These are phyloP conservation scores for Caenorhabditis sp. DNA, from an alignment of 2,888 invertebrate species.

Conservation along the genomic window DNA sequence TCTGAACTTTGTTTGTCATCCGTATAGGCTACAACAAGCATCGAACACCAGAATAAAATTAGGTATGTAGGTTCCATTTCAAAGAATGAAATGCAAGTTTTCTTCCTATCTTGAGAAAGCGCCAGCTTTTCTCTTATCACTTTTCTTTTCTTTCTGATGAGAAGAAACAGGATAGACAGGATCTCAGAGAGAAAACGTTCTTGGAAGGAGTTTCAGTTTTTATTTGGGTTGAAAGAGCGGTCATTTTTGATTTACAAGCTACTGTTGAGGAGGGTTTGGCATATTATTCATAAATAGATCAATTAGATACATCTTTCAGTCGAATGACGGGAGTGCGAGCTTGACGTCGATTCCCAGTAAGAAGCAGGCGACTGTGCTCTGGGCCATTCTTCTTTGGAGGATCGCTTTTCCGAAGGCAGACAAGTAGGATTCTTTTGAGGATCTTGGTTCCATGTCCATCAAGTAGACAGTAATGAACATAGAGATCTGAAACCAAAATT, in stretches of 20 bases:
- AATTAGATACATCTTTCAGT: slow-evolving; percentile 45
- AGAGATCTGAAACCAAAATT: slow-evolving; percentile 81
- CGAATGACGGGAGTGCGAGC: slow-evolving; percentile 73
- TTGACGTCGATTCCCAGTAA: slow-evolving; percentile 82
- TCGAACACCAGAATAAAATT: slow-evolving; percentile 8
- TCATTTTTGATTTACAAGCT: slow-evolving; percentile 55
- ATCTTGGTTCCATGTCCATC: slow-evolving; percentile 82
- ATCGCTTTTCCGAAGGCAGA: slow-evolving; percentile 83
- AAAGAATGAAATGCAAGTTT: slow-evolving; percentile 35
- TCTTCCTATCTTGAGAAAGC: slow-evolving; percentile 22
- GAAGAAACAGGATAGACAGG: slow-evolving; percentile 50
- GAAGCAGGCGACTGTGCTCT: slow-evolving; percentile 82
- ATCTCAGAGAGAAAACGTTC: slow-evolving; percentile 18
- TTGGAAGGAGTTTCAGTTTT: slow-evolving; percentile 32
- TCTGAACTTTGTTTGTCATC: slow-evolving; percentile 26
- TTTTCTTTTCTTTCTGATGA: not conserved
- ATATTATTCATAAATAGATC: not conserved
- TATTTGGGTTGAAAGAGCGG: slow-evolving; percentile 17
- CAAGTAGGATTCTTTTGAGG: slow-evolving; percentile 81
- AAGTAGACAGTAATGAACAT: slow-evolving; percentile 83
- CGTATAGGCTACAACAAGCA: slow-evolving; percentile 4
- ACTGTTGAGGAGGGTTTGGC: slow-evolving; percentile 31
- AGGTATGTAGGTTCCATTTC: slow-evolving; percentile 3
- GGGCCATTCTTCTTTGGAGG: slow-evolving; percentile 82
- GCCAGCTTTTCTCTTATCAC: slow-evolving; percentile 16